Base-by-base conservation (phyloP, 1,140 invertebrate species). In the Trialeurodes vaporariorum region DNA sequence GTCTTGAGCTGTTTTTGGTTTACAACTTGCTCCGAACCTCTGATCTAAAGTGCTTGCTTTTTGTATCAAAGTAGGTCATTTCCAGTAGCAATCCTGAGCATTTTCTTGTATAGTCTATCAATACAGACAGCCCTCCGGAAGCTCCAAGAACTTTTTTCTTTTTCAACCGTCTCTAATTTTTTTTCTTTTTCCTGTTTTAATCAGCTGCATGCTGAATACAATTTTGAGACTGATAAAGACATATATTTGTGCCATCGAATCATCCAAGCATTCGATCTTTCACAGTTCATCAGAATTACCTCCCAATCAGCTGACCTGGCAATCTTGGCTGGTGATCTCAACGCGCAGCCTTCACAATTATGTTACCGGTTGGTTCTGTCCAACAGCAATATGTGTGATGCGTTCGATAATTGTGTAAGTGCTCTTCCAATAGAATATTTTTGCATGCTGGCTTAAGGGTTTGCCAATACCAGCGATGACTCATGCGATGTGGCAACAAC, bases 191-290 rank as follows among this genome's bases (percentile, higher is more conserved):
- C 21, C 71, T 70, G 72, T 77, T 77, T 58, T n/a, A n/a, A n/a
- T n/a, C 74, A 96, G 92, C 80, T 98, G 27, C 95, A 98, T 82
- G 95, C 95, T n/a, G 93, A 97, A 79, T 98, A 98, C 74, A 85
- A 91, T 78, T n/a, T n/a, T n/a, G n/a, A n/a, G n/a, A 81, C 82
- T 40, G 82, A 85, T 70, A 84, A 86, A 75, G 94, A 98, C 77
- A 91, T 95, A 73, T 98, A 98, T 77, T 80, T 87, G 70, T 88
- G 92, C 59, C 95, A 98, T 77, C 81, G 96, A 74, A 82, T 96
- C 2, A 81, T 93, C 25, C 96, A 98, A 83, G 91, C 93, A 21
- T 95, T 94, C 79, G 93, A 97, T 75, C 91, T 93, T 64, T 91
- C 92, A 66, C 93, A 98, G 80, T 94, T 98, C 77, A 88, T 98